Evolutionary conservation across 2,113 vertebrate species (phyloP).

Genomic region (Lophotis ruficrista): DNA sequence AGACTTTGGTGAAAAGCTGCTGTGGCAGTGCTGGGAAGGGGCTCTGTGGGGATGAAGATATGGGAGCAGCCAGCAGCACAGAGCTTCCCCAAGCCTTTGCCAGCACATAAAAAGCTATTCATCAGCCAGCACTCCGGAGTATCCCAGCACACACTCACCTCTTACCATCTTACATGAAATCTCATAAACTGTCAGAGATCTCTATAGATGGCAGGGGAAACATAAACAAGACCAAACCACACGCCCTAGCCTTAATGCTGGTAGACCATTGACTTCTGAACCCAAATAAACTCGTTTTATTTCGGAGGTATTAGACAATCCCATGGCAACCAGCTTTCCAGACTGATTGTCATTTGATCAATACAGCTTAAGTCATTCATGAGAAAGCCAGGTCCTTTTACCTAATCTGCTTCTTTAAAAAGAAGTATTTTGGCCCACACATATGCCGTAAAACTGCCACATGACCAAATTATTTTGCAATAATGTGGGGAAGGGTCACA

Average conservation of each 20-base stretch:
- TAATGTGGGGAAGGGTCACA: background rate
- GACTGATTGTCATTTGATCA: background rate
- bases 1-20: background rate
- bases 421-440: background rate
- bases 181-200: background rate
- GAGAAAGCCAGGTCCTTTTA: background rate
- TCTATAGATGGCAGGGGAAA: background rate
- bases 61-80: accelerated
- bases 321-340: background rate
- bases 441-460: background rate
- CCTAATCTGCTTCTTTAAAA: background rate
- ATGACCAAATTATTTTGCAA: background rate
- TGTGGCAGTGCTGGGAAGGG: background rate
- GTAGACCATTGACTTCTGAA: background rate
- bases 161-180: background rate
- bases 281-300: background rate
- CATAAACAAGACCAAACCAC: background rate
- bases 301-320: background rate
- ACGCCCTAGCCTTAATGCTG: background rate
- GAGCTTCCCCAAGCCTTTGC: background rate
- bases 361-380: background rate
- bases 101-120: accelerated
- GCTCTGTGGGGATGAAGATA: background rate
- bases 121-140: background rate
- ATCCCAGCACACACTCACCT: accelerated